Evolutionary conservation across 2,113 vertebrate species (phyloP), one percentile per base, ranked within the genome.

Genomic region (Ardeotis arabs): DNA sequence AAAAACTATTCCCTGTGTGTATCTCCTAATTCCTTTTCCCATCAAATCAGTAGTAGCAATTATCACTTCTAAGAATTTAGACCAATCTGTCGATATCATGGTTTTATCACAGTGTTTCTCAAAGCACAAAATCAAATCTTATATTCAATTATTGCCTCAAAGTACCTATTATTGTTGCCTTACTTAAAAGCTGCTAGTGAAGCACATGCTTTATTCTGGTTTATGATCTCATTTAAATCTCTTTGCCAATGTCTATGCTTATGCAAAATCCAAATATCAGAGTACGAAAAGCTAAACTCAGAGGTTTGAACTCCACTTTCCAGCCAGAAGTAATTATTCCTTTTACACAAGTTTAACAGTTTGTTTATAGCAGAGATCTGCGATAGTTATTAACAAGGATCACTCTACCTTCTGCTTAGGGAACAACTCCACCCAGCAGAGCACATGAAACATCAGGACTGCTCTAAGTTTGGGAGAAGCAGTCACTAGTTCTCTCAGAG

Each of bases 171-270:
- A 79, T 5, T 68, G 11, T 35, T 53, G 39, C 22, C 62, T 88
- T 91, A 58, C 73, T 84, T 77, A 83, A 96, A 93, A 90, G 24
- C 19, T 90, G 55, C 41, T 49, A 53, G 37, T 58, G 58, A 90
- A 73, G 45, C 14, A n/a, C 21, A 28, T 33, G 44, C 3, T 39
- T 73, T 90, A 55, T 79, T 44, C 78, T 85, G 18, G 19, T 85
- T 94, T 85, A 83, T 64, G 45, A 76, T 58, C 53, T 53, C 53
- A 33, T 75, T 93, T 73, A 59, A 68, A 53, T 44, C 70, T 85
- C 44, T 33, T 18, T 49, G 45, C 3, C 63, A 49, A 49, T 53
- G 17, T 39, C 49, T n/a, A 72, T 0, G 0, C 24, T 80, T 89
- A 53, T 0, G 1, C 4, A 7, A 90, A 92, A 85, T 60, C 11